phyloP scores from a whole-genome alignment of 2,113 vertebrate genomes.

The Struthidea cinerea region DNA sequence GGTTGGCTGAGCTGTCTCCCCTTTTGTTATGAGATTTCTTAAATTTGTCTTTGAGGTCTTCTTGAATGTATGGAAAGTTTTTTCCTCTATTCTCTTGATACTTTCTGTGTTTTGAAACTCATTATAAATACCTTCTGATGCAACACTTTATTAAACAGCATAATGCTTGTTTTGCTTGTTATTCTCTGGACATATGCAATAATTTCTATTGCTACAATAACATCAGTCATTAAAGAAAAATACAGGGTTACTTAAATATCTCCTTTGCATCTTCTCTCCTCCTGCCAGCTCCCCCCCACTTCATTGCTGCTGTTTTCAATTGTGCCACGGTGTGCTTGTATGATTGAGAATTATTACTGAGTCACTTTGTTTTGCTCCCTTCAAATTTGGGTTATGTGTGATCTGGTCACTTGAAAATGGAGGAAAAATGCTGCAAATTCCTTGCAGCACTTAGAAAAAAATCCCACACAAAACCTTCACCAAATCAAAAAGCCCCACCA shows the following conservation, averaged over 20 bases:
- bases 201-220: conserved; percentile 3
- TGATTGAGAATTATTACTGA: neutral
- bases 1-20: neutral
- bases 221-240: neutral
- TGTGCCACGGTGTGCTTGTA: neutral
- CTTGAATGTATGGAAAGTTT: neutral
- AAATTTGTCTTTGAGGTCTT: neutral
- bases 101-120: neutral
- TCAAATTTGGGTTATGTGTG: neutral
- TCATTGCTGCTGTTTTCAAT: neutral
- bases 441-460: neutral
- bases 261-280: neutral
- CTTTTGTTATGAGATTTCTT: neutral
- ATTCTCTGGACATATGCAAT: neutral
- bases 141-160: neutral
- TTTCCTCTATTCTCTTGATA: neutral
- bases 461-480: neutral
- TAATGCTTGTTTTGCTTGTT: neutral
- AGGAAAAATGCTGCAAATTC: neutral
- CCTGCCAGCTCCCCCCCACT: neutral
- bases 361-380: conserved; percentile 11
- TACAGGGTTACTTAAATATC: conserved; percentile 14
- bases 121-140: conserved; percentile 12
- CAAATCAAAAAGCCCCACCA: neutral
- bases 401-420: neutral